Evolutionary conservation across 2,888 invertebrate species (phyloP).

Genomic region (Athrips mouffetella): DNA sequence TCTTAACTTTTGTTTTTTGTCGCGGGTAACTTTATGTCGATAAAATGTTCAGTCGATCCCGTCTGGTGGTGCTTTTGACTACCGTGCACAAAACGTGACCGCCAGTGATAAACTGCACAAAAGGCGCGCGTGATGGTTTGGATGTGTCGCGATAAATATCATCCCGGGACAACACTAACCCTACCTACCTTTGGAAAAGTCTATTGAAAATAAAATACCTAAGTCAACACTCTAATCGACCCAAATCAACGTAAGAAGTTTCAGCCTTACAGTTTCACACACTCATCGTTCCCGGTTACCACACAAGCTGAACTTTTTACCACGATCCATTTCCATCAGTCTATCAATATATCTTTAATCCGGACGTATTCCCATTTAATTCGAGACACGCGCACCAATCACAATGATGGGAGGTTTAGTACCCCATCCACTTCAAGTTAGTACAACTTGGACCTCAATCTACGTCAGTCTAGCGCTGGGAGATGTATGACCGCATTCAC

Average conservation of each 20-base stretch:
- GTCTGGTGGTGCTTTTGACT: slow-evolving; percentile 38
- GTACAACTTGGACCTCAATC: slow-evolving; percentile 35
- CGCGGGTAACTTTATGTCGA: slow-evolving; percentile 30
- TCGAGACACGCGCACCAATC: slow-evolving; percentile 40
- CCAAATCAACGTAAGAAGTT: too few species aligned
- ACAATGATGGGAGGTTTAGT: slow-evolving; percentile 37
- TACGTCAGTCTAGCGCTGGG: slow-evolving; percentile 32
- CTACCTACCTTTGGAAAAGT: too few species aligned
- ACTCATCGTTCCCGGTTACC: background rate
- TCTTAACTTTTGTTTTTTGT: too few species aligned
- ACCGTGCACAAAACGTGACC: slow-evolving; percentile 69
- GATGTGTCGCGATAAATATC: slow-evolving; percentile 1
- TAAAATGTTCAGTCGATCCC: slow-evolving; percentile 31
- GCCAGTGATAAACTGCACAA: slow-evolving; percentile 67
- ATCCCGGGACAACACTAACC: too few species aligned
- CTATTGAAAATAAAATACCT: too few species aligned
- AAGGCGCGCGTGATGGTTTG: slow-evolving; percentile 42
- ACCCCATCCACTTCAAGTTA: slow-evolving; percentile 19
- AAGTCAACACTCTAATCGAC: too few species aligned
- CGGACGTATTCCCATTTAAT: slow-evolving; percentile 40
- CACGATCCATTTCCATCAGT: slow-evolving; percentile 47
- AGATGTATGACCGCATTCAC: slow-evolving; percentile 36
- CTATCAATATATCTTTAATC: slow-evolving; percentile 37
- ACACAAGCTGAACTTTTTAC: slow-evolving; percentile 26
- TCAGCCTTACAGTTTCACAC: background rate